Conservation (phyloP, 2,888 invertebrate genomes). For the Cantharis nigra region DNA sequence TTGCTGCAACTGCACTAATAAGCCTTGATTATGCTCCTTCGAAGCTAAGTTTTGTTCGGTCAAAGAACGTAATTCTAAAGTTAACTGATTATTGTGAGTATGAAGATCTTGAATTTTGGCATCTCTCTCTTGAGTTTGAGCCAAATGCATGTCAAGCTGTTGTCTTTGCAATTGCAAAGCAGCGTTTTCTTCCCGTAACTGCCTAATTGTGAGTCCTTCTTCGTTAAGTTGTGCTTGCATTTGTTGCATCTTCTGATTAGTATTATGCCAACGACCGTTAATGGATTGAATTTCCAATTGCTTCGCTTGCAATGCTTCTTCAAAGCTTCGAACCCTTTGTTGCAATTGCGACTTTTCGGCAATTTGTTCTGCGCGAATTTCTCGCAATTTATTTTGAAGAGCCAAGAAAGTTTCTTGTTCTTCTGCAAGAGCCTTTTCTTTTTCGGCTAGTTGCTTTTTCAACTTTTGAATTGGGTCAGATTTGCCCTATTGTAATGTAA, state of each 20-base stretch:
- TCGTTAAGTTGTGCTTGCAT: slow-evolving; percentile 66
- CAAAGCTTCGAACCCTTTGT: slow-evolving; percentile 63
- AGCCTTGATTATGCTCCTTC: slow-evolving; percentile 41
- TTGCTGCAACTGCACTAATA: slow-evolving; percentile 43
- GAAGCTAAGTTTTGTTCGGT: slow-evolving; percentile 50
- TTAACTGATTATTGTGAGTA: slow-evolving; percentile 47
- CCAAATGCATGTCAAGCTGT: slow-evolving; percentile 68
- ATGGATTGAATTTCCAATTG: slow-evolving; percentile 67
- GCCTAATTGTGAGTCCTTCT: slow-evolving; percentile 58
- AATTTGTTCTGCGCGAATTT: slow-evolving; percentile 72
- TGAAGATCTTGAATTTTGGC: slow-evolving; percentile 51
- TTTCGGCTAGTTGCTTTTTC: slow-evolving; percentile 87
- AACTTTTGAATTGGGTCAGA: slow-evolving; percentile 84
- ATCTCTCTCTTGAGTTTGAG: slow-evolving; percentile 62
- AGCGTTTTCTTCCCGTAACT: slow-evolving; percentile 61
- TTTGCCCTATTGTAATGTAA: slow-evolving; percentile 63
- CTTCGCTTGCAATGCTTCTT: slow-evolving; percentile 57
- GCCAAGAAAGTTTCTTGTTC: slow-evolving; percentile 77
- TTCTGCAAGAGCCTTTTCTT: slow-evolving; percentile 75
- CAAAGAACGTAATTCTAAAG: slow-evolving; percentile 57
- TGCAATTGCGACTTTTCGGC: slow-evolving; percentile 66
- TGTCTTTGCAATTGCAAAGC: slow-evolving; percentile 66
- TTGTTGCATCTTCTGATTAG: slow-evolving; percentile 64
- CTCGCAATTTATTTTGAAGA: slow-evolving; percentile 77
- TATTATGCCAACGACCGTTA: slow-evolving; percentile 63